Conservation (phyloP, 2,113 vertebrate species). For the Mixornis gularis region DNA sequence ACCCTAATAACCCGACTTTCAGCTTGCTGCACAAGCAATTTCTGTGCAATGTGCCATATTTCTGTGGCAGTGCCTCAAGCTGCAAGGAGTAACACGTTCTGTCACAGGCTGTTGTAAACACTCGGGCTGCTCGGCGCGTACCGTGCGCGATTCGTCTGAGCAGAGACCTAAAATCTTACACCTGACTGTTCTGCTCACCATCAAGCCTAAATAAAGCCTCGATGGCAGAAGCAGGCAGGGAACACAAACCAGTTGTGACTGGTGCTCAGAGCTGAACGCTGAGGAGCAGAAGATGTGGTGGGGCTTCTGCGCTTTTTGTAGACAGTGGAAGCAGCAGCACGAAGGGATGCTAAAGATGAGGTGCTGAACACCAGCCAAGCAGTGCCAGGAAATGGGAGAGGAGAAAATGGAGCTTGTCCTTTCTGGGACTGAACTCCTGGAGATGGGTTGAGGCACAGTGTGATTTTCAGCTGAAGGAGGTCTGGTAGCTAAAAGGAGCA, state of each 20-base stretch:
- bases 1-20: constrained; percentile 43
- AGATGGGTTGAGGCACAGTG: not conserved
- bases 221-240: constrained; percentile 39
- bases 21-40: constrained; percentile 59
- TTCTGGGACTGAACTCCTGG: not conserved
- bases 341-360: not conserved
- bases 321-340: not conserved
- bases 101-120: constrained; percentile 57
- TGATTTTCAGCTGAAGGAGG: not conserved
- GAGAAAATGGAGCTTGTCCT: not conserved
- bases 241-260: constrained; percentile 51
- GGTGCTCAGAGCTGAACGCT: not conserved
- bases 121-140: not conserved
- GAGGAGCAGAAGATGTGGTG: not conserved
- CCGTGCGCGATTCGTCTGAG: not conserved
- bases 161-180: constrained; percentile 58
- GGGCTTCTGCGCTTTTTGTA: not conserved
- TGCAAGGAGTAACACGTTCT: constrained; percentile 17
- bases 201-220: constrained; percentile 54
- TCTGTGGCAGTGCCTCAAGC: constrained; percentile 29
- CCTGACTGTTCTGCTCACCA: constrained; percentile 56
- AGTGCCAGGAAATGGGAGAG: not conserved
- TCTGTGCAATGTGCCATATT: constrained; percentile 55
- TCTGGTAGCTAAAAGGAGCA: not conserved
- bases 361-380: not conserved